These are phyloP conservation scores for Mormyrus iriodes DNA, from an alignment of 2,113 vertebrate genomes.

Conservation along the genomic window DNA sequence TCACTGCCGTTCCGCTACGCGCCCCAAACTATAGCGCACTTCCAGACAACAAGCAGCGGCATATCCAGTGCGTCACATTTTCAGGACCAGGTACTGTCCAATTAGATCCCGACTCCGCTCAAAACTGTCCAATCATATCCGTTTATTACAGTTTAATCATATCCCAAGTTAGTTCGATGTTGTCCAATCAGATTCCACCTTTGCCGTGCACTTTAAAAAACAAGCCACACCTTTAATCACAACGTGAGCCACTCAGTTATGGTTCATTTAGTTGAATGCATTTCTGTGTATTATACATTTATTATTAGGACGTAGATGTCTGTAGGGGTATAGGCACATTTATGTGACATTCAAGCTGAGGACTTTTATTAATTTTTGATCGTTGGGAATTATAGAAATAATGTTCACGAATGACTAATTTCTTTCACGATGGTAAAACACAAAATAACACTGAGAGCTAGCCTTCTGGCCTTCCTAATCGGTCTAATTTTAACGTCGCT, in stretches of 20 bases:
- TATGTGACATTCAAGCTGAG: background rate
- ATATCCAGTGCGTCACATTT: background rate
- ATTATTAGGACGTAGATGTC: background rate
- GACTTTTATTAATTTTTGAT: background rate
- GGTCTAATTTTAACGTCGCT: background rate
- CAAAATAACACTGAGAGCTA: background rate
- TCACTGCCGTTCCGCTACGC: background rate
- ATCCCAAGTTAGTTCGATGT: background rate
- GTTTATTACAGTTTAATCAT: background rate
- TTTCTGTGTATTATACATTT: background rate
- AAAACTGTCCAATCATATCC: background rate
- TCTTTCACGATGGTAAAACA: background rate
- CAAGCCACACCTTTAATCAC: background rate
- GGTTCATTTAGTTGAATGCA: background rate
- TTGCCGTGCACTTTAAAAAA: background rate
- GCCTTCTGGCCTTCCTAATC: background rate
- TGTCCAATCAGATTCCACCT: background rate
- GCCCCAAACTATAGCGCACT: background rate
- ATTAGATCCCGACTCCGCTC: background rate
- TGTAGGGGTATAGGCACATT: background rate
- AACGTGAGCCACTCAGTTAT: background rate
- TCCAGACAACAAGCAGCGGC: background rate
- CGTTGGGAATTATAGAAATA: background rate
- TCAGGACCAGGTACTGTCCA: background rate
- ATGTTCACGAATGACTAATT: background rate